Evolutionary conservation across 2,888 invertebrate genomes (phyloP), one percentile per base, ranked within the genome.

Genomic region (Orthosia cruda): DNA sequence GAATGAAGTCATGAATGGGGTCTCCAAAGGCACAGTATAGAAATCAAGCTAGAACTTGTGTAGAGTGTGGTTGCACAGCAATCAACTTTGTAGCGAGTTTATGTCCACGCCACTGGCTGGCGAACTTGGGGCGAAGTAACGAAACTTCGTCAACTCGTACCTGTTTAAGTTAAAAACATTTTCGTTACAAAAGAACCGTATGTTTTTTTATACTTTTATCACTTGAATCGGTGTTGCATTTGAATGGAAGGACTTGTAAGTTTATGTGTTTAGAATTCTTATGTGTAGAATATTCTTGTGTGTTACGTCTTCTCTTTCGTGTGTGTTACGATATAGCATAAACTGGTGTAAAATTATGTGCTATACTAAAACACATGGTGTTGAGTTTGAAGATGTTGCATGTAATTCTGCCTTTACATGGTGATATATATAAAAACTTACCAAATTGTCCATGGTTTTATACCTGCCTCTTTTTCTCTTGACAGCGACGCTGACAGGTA

Each of bases 81-180:
- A 93, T 93, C 92, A 92, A 92, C 90, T 93, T 91, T 89, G 89
- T 88, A 84, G 88, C 88, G 88, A 91, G 89, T 91, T 90, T 84
- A 85, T 81, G 83, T 86, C 82, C 86, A 80, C 74, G 74, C 87
- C 88, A 89, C 83, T 86, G 87, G 87, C 81, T 83, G 75, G 84
- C 66, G 86, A 91, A 89, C 86, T 85, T 76, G 64, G 66, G 74
- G 78, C 80, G 71, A 73, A 77, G 79, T 74, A 78, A 80, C 68
- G 76, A 52, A 85, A 88, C 87, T 88, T 87, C 75, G 63, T 76
- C 81, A 86, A 88, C 80, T 86, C 77, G 74, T 87, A 87, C 88
- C 89, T 89, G 87, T 80, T 86, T 86, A 83, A 85, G 77, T 87
- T 88, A 83, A 83, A 87, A 88, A 87, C 74, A 81, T 79, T 83